Conservation (phyloP, 2,888 invertebrate species). For the Heliconius aoede region DNA sequence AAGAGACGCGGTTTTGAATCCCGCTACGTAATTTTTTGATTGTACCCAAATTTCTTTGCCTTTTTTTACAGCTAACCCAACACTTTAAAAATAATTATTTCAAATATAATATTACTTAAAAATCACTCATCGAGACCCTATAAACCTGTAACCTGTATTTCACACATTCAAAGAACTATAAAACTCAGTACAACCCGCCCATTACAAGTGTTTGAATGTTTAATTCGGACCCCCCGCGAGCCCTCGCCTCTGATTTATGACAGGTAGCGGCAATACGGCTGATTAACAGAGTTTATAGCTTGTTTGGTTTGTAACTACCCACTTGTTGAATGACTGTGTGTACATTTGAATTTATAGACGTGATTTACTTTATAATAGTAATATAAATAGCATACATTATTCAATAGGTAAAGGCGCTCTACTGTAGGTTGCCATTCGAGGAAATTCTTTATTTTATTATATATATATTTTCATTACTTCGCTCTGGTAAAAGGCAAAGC, state of each 20-base stretch:
- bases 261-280: conserved; percentile 52
- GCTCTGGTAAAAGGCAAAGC: background rate
- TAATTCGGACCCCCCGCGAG: conserved; percentile 49
- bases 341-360: background rate
- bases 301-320: conserved; percentile 11
- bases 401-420: no score
- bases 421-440: background rate
- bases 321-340: conserved; percentile 2
- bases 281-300: conserved; percentile 53
- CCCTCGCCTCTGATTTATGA: conserved; percentile 54
- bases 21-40: no score
- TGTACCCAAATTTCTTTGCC: no score
- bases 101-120: no score
- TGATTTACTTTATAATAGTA: background rate
- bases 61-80: no score
- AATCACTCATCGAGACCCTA: background rate
- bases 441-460: no score
- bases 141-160: conserved; percentile 42
- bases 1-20: no score
- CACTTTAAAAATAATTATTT: no score
- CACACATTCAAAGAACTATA: conserved; percentile 55
- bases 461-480: background rate
- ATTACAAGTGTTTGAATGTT: conserved; percentile 53
- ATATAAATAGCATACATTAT: no score
- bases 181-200: conserved; percentile 51